phyloP scores from a whole-genome alignment of 2,888 invertebrate genomes.

The Sarcophaga variegata region DNA sequence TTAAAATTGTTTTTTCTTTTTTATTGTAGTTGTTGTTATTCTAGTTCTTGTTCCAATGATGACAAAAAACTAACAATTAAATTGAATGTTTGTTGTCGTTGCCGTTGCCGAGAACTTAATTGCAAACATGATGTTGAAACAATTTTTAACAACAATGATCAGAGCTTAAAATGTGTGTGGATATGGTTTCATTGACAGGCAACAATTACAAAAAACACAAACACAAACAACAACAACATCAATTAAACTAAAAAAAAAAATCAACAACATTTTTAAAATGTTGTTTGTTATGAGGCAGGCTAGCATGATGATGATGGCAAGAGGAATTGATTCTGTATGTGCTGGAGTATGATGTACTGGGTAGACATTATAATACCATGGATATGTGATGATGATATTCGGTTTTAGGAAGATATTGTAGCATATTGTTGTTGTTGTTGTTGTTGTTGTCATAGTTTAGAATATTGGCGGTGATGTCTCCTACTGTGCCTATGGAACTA shows the following conservation, averaged over 20 bases:
- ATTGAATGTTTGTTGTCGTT: slow-evolving; percentile 26
- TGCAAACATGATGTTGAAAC: slow-evolving; percentile 52
- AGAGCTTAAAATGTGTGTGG: slow-evolving; percentile 33
- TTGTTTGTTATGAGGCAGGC: slow-evolving; percentile 9
- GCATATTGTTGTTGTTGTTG: slow-evolving; percentile 21
- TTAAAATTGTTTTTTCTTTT: slow-evolving; percentile 1
- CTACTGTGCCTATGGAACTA: slow-evolving; percentile 48
- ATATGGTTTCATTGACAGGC: slow-evolving; percentile 28
- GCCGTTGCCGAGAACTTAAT: slow-evolving; percentile 40
- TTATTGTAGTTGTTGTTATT: neutral
- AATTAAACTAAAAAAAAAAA: neutral
- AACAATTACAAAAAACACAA: neutral
- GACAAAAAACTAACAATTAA: slow-evolving; percentile 32
- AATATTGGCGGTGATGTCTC: neutral
- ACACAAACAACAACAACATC: neutral
- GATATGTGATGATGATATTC: neutral
- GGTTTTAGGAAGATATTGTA: slow-evolving; percentile 17
- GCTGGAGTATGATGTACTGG: no score
- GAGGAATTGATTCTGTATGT: neutral
- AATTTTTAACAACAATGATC: slow-evolving; percentile 25
- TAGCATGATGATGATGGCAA: no score
- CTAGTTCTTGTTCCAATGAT: neutral
- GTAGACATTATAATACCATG: neutral
- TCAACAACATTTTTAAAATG: slow-evolving; percentile 36
- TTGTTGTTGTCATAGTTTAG: neutral